These are phyloP conservation scores for Cotesia glomerata DNA, from an alignment of 1,140 invertebrate genomes.

Conservation along the genomic window DNA sequence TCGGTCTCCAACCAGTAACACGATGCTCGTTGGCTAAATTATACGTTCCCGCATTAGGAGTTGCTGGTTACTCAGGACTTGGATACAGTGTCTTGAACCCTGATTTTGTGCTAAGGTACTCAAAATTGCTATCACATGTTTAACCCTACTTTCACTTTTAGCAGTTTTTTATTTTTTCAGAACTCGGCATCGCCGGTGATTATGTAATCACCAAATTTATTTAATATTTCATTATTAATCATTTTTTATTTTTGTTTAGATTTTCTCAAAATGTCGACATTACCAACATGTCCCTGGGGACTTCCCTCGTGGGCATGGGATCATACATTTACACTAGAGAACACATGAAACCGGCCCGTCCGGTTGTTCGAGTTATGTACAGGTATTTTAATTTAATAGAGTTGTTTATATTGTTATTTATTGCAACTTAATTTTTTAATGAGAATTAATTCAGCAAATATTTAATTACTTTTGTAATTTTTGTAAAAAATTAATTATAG, in stretches of 20 bases:
- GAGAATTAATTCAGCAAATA: neutral
- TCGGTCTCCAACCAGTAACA: conserved; percentile 67
- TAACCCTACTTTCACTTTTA: conserved; percentile 15
- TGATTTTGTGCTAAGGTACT: conserved; percentile 65
- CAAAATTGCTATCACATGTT: conserved; percentile 8
- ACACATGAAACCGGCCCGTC: conserved; percentile 62
- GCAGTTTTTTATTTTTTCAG: conserved; percentile 6
- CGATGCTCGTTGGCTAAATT: conserved; percentile 68
- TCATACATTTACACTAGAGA: conserved; percentile 71
- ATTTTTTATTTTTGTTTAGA: conserved; percentile 52
- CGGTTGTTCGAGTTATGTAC: conserved; percentile 59
- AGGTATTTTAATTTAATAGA: conserved; percentile 59
- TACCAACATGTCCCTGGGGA: conserved; percentile 67
- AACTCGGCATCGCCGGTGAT: neutral
- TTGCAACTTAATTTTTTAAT: neutral
- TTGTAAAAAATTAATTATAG: no score
- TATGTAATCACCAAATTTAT: conserved; percentile 5
- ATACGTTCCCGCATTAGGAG: conserved; percentile 69
- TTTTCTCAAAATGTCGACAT: conserved; percentile 67
- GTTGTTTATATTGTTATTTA: neutral
- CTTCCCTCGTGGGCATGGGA: conserved; percentile 67
- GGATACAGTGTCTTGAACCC: conserved; percentile 75
- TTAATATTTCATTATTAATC: conserved; percentile 6
- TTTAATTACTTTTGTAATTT: no score
- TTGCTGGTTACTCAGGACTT: conserved; percentile 67